These are phyloP conservation scores for Falcunculus frontatus DNA, from an alignment of 2,113 vertebrate species.

Conservation along the genomic window DNA sequence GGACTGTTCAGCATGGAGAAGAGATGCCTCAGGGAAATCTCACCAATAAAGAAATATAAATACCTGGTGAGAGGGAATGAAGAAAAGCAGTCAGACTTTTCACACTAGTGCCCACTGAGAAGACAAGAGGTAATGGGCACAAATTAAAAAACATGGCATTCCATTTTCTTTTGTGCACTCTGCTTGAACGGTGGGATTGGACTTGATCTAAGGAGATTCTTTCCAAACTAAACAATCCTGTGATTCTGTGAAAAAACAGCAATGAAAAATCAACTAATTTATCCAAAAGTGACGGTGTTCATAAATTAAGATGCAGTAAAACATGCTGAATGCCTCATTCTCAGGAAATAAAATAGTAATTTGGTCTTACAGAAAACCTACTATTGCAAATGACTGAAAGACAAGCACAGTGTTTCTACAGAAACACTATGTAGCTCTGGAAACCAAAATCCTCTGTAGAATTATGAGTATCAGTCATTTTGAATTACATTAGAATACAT, in stretches of 20 bases:
- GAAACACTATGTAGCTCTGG: conserved; percentile 16
- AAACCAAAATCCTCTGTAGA: conserved; percentile 16
- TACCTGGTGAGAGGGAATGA: not conserved
- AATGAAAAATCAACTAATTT: not conserved
- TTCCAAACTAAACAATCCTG: not conserved
- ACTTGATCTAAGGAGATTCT: not conserved
- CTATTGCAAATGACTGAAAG: not conserved
- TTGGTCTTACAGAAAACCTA: not conserved
- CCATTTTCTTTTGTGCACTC: not conserved
- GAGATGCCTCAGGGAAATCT: not conserved
- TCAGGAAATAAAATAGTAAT: not conserved
- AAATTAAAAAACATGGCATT: not conserved
- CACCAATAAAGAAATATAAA: not conserved
- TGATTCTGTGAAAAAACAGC: not conserved
- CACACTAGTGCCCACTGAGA: not conserved
- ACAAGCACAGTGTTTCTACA: not conserved
- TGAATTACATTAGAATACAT: not conserved
- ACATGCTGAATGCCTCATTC: not conserved
- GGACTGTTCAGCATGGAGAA: not conserved
- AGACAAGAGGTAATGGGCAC: not conserved
- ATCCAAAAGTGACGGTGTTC: not conserved
- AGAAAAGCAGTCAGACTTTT: not conserved
- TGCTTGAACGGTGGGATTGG: not conserved
- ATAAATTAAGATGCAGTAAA: not conserved
- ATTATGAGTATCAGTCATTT: not conserved